These are phyloP conservation scores for Prosapia bicincta DNA, from an alignment of 2,888 invertebrate species.

Conservation along the genomic window DNA sequence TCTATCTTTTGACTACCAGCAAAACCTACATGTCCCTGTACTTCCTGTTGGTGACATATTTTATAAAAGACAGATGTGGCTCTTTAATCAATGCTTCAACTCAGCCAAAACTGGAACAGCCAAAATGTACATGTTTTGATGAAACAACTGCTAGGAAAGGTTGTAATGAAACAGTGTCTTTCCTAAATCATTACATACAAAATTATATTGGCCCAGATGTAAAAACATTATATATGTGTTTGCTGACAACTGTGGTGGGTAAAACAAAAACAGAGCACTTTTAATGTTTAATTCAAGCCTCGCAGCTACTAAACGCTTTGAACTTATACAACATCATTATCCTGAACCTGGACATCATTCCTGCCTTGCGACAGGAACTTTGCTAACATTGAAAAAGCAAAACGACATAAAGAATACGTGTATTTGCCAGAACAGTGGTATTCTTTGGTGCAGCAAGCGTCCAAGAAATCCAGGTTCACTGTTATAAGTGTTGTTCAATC, in stretches of 20 bases:
- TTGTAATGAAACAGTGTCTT: no score
- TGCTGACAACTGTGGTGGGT: neutral
- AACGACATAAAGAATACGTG: conserved; percentile 5
- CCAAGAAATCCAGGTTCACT: conserved; percentile 4
- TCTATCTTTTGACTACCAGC: conserved; percentile 14
- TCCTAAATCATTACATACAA: no score
- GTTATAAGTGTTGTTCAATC: conserved; percentile 5
- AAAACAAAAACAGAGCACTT: conserved; percentile 6
- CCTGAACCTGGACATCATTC: conserved; percentile 2
- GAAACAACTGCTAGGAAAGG: no score
- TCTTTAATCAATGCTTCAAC: conserved; percentile 5
- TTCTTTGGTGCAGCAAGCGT: conserved; percentile 12
- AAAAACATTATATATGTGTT: no score
- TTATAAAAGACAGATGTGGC: neutral
- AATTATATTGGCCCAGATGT: no score
- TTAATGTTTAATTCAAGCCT: neutral
- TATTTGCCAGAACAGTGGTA: no score
- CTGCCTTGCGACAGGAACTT: no score
- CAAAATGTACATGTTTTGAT: no score
- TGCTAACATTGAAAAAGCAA: conserved; percentile 14
- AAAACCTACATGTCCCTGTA: conserved; percentile 10
- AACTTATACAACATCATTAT: neutral
- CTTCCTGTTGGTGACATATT: conserved; percentile 8
- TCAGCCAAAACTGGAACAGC: no score
- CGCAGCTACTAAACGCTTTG: neutral